These are phyloP conservation scores for Amia ocellicauda DNA, from an alignment of 2,113 vertebrate species.

Conservation along the genomic window DNA sequence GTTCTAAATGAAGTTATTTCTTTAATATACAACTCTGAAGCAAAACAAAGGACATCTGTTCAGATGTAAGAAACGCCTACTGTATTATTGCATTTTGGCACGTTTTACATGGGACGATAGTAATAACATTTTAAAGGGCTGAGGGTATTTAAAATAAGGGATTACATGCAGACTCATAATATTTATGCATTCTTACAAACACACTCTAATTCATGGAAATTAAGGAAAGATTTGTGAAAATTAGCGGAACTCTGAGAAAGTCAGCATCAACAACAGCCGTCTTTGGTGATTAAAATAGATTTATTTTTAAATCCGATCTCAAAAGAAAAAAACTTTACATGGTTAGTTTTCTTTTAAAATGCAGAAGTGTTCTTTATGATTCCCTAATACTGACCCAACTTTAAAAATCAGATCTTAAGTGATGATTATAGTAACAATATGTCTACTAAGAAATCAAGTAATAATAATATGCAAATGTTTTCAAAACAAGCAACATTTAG, in stretches of 20 bases:
- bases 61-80: not conserved
- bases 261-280: no score
- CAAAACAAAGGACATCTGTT: not conserved
- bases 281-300: no score
- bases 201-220: not conserved
- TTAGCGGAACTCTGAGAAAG: not conserved
- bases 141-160: not conserved
- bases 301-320: no score
- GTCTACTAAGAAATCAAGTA: no score
- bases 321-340: no score
- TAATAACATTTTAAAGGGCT: not conserved
- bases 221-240: constrained; percentile 10
- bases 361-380: no score
- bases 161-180: constrained; percentile 17
- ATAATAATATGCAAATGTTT: no score
- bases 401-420: no score
- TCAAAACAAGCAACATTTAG: no score
- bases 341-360: no score
- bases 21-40: not conserved
- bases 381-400: no score
- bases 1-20: not conserved
- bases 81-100: not conserved
- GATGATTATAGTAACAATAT: no score
- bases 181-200: constrained; percentile 26
- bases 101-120: not conserved